Percentiles rank a stretch among this genome's conserved stretches.
Conservation (phyloP, 1,140 invertebrate species). For the Armadillidium nasatum region DNA sequence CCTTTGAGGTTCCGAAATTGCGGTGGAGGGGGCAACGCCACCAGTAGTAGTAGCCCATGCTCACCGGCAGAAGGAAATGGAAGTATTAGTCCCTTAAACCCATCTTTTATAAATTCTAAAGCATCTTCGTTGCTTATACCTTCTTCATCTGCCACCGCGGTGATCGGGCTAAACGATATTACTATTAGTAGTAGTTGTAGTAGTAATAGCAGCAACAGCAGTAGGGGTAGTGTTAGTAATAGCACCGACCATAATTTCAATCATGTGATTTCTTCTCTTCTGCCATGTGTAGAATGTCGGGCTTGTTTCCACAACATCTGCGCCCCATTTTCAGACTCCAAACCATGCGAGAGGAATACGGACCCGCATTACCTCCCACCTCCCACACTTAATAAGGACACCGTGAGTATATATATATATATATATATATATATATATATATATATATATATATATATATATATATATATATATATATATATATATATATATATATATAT, state of each 20-base stretch:
- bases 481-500: too few species aligned
- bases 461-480: too few species aligned
- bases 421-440: too few species aligned
- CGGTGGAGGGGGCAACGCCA: not conserved
- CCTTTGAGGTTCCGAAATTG: not conserved
- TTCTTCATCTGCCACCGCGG: constrained; percentile 42
- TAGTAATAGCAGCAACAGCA: constrained; percentile 21
- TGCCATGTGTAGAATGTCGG: constrained; percentile 61
- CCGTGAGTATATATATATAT: constrained; percentile 50
- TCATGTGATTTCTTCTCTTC: constrained; percentile 60
- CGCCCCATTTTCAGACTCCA: constrained; percentile 54
- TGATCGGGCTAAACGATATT: too few species aligned
- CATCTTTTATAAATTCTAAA: not conserved
- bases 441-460: too few species aligned
- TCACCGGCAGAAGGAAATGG: not conserved
- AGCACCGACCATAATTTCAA: constrained; percentile 49
- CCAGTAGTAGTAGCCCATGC: too few species aligned
- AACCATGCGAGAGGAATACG: constrained; percentile 45
- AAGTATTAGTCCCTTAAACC: not conserved
- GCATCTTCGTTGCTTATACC: constrained; percentile 33
- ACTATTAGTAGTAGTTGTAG: constrained; percentile 29
- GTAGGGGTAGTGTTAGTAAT: constrained; percentile 26
- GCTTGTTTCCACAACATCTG: constrained; percentile 63
- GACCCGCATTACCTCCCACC: constrained; percentile 53
- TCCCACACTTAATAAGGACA: constrained; percentile 55